Percentiles rank a stretch among this genome's conserved stretches.
These are phyloP conservation scores for Rhinatrema bivittatum DNA, from an alignment of 2,797 vertebrate genomes.

Conservation along the genomic window DNA sequence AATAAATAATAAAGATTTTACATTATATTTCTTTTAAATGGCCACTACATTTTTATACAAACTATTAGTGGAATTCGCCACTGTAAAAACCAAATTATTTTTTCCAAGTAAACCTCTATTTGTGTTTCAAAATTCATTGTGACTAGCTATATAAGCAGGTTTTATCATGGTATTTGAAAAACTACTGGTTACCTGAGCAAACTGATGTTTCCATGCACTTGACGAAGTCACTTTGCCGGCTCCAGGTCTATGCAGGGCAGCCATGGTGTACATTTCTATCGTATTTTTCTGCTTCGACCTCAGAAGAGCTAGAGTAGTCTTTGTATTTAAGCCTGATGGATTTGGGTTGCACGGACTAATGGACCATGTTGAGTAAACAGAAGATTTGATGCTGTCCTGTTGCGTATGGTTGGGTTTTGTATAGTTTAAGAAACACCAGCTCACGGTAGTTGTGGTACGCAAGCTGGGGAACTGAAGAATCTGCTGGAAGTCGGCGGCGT, in stretches of 20 bases:
- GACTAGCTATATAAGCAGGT: too few relatives aligned
- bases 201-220: conserved; percentile 82
- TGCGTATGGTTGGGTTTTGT: conserved; percentile 83
- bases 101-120: too few relatives aligned
- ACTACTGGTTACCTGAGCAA: conserved; percentile 91
- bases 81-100: too few relatives aligned
- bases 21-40: too few relatives aligned
- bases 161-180: too few relatives aligned
- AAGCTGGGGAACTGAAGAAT: conserved; percentile 88
- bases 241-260: conserved; percentile 79
- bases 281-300: conserved; percentile 83
- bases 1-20: too few relatives aligned
- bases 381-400: conserved; percentile 67
- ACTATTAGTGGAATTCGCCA: too few relatives aligned
- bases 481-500: conserved; percentile 76
- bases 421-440: conserved; percentile 98
- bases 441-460: conserved; percentile 84
- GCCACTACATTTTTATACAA: too few relatives aligned
- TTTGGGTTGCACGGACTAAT: conserved; percentile 93
- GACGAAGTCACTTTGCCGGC: conserved; percentile 91
- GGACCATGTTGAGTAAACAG: conserved; percentile 90
- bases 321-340: conserved; percentile 87
- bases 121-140: too few relatives aligned
- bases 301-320: conserved; percentile 83
- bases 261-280: conserved; percentile 74